A percentile compares a stretch with the other conserved stretches of the same genome.
Conservation (phyloP, 1,140 invertebrate species). For the Hylyphantes graminicola region DNA sequence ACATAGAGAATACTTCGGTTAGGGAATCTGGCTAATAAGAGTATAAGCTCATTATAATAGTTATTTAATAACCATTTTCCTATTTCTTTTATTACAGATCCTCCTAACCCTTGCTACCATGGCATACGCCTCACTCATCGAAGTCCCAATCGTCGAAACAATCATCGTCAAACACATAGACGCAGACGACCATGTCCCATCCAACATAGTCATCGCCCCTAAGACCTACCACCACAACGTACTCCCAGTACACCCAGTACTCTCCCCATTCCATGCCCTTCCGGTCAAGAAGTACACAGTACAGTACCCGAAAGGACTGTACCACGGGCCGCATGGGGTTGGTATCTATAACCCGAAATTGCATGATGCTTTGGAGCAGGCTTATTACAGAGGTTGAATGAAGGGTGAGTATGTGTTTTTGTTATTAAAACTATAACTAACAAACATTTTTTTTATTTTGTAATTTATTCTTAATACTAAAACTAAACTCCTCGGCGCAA, state of each 20-base stretch:
- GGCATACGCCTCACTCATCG: constrained; percentile 29
- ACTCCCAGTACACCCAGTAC: not conserved
- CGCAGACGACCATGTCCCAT: not conserved
- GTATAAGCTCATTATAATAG: too few species aligned
- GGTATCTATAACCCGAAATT: constrained; percentile 46
- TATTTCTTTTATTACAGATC: not conserved
- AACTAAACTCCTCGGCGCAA: too few species aligned
- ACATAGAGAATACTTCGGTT: too few species aligned
- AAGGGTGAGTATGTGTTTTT: too few species aligned
- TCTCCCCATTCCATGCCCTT: constrained; percentile 15
- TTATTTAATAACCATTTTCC: too few species aligned
- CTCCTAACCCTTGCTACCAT: not conserved
- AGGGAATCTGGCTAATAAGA: too few species aligned
- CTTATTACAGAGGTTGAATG: constrained; percentile 48
- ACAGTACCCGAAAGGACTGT: constrained; percentile 35
- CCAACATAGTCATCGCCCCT: not conserved
- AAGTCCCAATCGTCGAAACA: not conserved
- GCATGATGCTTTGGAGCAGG: constrained; percentile 41
- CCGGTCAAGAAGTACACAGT: constrained; percentile 39
- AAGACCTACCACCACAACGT: not conserved
- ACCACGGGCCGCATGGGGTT: constrained; percentile 41
- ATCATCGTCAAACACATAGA: not conserved
- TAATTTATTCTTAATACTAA: too few species aligned
- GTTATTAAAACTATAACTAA: too few species aligned
- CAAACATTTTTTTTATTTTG: too few species aligned